Evolutionary conservation across 2,888 invertebrate genomes (phyloP).

Genomic region (Oscheius sp.): DNA sequence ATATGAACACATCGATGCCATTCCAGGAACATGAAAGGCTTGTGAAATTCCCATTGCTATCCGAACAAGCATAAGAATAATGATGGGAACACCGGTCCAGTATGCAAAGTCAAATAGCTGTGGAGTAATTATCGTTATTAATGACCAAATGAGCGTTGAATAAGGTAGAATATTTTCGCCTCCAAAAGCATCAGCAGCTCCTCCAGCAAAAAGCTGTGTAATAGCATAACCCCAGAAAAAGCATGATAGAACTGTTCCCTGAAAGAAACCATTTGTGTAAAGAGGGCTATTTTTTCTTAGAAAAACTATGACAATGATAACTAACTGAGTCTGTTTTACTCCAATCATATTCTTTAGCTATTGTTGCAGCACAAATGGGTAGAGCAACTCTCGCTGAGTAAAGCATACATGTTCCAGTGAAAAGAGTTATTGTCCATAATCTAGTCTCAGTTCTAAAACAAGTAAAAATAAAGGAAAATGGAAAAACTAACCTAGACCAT

Average conservation of each 20-base stretch:
- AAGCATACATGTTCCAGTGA: constrained; percentile 77
- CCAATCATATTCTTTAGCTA: constrained; percentile 78
- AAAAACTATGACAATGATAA: not conserved
- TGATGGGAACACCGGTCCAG: constrained; percentile 73
- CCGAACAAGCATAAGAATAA: constrained; percentile 76
- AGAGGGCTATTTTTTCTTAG: not conserved
- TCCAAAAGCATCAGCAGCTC: constrained; percentile 71
- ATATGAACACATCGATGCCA: constrained; percentile 79
- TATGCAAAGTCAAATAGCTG: constrained; percentile 72
- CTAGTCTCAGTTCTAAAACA: constrained; percentile 73
- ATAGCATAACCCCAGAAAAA: constrained; percentile 82
- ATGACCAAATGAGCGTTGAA: constrained; percentile 74
- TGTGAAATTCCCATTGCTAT: constrained; percentile 79
- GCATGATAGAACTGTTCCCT: constrained; percentile 79
- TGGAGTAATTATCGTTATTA: constrained; percentile 66
- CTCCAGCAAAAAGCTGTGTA: constrained; percentile 75
- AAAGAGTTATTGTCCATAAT: constrained; percentile 76
- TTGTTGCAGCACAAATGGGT: constrained; percentile 77
- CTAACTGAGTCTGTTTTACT: constrained; percentile 77
- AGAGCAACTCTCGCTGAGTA: constrained; percentile 79
- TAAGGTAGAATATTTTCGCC: constrained; percentile 75
- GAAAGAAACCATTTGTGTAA: constrained; percentile 20
- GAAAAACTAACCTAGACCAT: constrained; percentile 49
- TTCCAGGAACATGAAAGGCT: constrained; percentile 79
- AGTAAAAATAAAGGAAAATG: too few relatives aligned